Base-by-base conservation (phyloP, 1,140 invertebrate species). In the Pissodes strobi region DNA sequence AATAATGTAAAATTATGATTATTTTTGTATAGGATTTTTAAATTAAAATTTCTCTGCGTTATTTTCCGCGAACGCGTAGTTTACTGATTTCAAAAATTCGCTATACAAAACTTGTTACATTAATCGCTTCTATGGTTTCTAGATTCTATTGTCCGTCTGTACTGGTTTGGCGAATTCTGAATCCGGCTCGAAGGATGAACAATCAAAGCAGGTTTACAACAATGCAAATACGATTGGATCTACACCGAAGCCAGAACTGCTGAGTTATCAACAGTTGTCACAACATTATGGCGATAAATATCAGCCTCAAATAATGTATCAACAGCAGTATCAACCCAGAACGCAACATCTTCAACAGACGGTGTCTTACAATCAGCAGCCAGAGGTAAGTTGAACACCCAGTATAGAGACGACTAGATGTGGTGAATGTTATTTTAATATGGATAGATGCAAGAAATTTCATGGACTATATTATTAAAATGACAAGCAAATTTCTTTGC, bases 331-430 rank as follows among this genome's bases (percentile, higher is more conserved):
- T 21, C 39, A 64, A 25, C 25, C 41, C 10, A 56, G 51, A 51
- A 48, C 61, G 2, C 62, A 64, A 18, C 49, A 56, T 12, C 46
- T 58, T 17, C 63, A 58, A 23, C 63, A 65, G 23, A 15, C 63
- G 8, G 6, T 52, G 13, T 46, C 53, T 6, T 65, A 65, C 21
- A 39, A 56, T 18, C 45, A 64, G 25, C 53, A 58, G 12, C 43
- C n/a, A 15, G 53, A 57, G 53, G 53, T 57, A 23, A 41, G 19
- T 21, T n/a, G n/a, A n/a, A n/a, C n/a, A n/a, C 5, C 6, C 13
- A n/a, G 8, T 8, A 45, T 13, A n/a, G n/a, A n/a, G n/a, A n/a
- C n/a, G n/a, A n/a, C n/a, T n/a, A n/a, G n/a, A n/a, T n/a, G n/a
- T n/a, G n/a, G n/a, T n/a, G n/a, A n/a, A n/a, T n/a, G n/a, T n/a